Conservation (phyloP, 2,113 vertebrate species). For the Patagioenas fasciata region DNA sequence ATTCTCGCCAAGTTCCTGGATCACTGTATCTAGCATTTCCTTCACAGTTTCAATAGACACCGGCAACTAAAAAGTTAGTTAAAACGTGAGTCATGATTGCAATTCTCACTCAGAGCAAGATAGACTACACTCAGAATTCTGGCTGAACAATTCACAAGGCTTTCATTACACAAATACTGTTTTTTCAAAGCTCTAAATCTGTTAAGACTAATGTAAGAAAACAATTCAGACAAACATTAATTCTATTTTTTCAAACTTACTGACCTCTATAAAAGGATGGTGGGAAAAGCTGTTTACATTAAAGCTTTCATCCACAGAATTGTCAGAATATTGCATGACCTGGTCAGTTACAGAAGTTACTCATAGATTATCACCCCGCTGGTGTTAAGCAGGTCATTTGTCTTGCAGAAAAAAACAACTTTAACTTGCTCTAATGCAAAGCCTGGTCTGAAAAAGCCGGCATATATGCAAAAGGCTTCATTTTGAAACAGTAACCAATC, state of each 20-base stretch:
- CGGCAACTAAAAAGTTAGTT: slow-evolving; percentile 79
- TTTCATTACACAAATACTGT: not conserved
- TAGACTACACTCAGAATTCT: not conserved
- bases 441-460: not conserved
- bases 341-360: not conserved
- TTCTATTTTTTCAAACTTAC: not conserved
- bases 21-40: slow-evolving; percentile 88
- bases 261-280: not conserved
- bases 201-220: not conserved
- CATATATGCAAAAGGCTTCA: rapidly evolving
- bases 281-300: not conserved
- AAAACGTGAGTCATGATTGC: not conserved
- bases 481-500: not conserved
- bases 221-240: not conserved
- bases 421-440: not conserved
- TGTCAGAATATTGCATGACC: not conserved
- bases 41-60: slow-evolving; percentile 89
- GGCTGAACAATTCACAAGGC: not conserved
- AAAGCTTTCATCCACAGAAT: not conserved
- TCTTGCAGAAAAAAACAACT: not conserved
- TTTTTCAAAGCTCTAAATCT: not conserved
- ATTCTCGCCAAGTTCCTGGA: slow-evolving; percentile 86
- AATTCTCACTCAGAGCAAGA: not conserved
- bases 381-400: not conserved
- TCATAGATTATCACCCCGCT: not conserved